Evolutionary conservation across 2,888 invertebrate species (phyloP), one percentile per base, ranked within the genome.

Genomic region (Dicyrtoma fusca): DNA sequence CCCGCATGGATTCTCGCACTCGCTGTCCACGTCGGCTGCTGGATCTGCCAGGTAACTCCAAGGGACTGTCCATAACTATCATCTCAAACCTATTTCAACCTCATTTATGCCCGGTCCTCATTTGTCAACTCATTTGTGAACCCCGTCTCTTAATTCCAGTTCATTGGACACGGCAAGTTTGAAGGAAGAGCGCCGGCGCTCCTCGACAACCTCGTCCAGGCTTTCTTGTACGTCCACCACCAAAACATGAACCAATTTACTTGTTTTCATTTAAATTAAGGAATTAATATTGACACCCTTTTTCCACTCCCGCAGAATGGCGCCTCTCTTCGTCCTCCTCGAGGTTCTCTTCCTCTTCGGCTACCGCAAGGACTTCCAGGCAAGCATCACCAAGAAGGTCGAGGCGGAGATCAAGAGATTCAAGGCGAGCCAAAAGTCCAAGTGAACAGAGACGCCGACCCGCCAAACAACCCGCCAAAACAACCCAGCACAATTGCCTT

Each of bases 111-210:
- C n/a, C n/a, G n/a, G n/a, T n/a, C n/a, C n/a, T n/a, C n/a, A n/a
- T n/a, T n/a, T n/a, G n/a, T n/a, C n/a, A n/a, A n/a, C n/a, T n/a
- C n/a, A n/a, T n/a, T n/a, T 34, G 34, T 34, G 8, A 34, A 34
- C 34, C 8, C 4, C 34, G 3, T 34, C 34, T 34, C 4, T 34
- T 10, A 62, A 21, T 57, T 72, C 53, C 49, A 80, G 79, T 81
- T 81, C 62, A n/a, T 81, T 42, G 81, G 81, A 11, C 81, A 81
- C 64, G 81, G 81, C n/a, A 75, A 65, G 14, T 80, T 81, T 69
- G 81, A 81, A 76, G 79, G 79, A 21, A 66, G 81, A 51, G 77
- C 79, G 6, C 80, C 81, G n/a, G 81, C 81, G 10, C 70, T 81
- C 2, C 51, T 81, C n/a, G 81, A 81, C 47, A 81, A 79, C 34